Base-by-base conservation (phyloP, 2,888 invertebrate genomes). In the Odontothrips loti region DNA sequence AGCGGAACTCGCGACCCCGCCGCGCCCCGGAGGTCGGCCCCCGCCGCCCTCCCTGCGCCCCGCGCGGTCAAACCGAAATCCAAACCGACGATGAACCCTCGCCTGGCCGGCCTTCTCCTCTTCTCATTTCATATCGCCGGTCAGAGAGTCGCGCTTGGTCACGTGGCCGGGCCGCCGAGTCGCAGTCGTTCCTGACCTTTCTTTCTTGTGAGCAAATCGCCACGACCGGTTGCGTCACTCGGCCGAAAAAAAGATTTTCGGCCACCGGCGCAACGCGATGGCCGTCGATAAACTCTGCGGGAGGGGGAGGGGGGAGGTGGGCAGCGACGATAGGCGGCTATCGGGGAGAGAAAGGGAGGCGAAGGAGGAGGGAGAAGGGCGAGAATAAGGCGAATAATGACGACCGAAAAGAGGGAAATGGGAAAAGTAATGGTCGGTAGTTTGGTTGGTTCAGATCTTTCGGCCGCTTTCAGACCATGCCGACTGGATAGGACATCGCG, bases 1-100 rank as follows among this genome's bases (percentile, higher is more conserved):
- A 75, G 68, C 68, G 68, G 68, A 75, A 75, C 68, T 75, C 27
- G 68, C 68, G 68, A 75, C 68, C 68, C 68, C 68, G 68, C 68
- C 27, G 68, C 9, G 27, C 23, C 68, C 12, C 27, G 68, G 58
- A 12, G 51, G 51, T 51, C 51, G 51, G 68, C 68, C 68, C n/a
- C 68, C n/a, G n/a, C 68, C n/a, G 23, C 6, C 23, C 68, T 23
- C 27, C 11, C 23, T 10, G 11, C 23, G 27, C 68, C 68, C 8
- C 23, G 20, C 58, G 58, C n/a, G 58, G 17, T 58, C 58, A 58
- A 51, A 58, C 17, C 58, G 58, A 58, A 58, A n/a, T 58, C 20
- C 10, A 58, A 58, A 58, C 58, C 20, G 20, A n/a, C 58, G 17
- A 58, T 58, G 58, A 58, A 58, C 58, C 58, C 58, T 58, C 20